Base-by-base conservation (phyloP, 2,113 vertebrate species). In the Pampusana beccarii region DNA sequence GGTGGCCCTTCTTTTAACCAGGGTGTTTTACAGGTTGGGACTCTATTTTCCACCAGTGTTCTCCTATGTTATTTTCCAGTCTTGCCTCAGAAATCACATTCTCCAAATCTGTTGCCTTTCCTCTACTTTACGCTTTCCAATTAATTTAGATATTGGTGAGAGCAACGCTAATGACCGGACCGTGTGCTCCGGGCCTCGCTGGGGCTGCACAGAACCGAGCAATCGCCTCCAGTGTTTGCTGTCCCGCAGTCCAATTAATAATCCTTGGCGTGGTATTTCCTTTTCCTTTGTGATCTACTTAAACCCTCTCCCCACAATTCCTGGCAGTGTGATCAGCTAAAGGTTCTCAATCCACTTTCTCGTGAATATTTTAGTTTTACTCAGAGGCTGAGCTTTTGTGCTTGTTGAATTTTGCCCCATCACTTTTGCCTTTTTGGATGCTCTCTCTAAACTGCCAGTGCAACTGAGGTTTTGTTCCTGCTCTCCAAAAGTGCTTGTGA, bases 251-350 rank as follows among this genome's bases (percentile, higher is more conserved):
- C 14, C 20, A 38, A 12, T 61, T 66, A 66, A 28, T 66, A 65
- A 56, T 2, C 13, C 26, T 54, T 0, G 0, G 5, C 1, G 1
- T 25, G 46, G 13, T 10, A 6, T 66, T 83, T 40, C 36, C 64
- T 53, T 31, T 5, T 71, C 8, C 31, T 54, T 25, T 11, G 4
- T 2, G 13, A 28, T 25, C 58, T 48, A 0, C 54, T 54, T 21
- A 53, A 75, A 5, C 11, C 9, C 9, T 29, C 10, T 77, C 23
- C 80, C 20, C 9, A 7, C 17, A 31, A 34, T 26, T 70, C 28
- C n/a, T 10, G 17, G 24, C 17, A 51, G 12, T 15, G 46, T 15
- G n/a, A n/a, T 42, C 48, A 38, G 34, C 50, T 54, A 24, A 24
- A 17, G 12, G 19, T 40, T 71, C 51, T 33, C 51, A 33, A 17